Evolutionary conservation across 2,113 vertebrate genomes (phyloP), one percentile per base, ranked within the genome.

Genomic region (Phaetusa simplex): DNA sequence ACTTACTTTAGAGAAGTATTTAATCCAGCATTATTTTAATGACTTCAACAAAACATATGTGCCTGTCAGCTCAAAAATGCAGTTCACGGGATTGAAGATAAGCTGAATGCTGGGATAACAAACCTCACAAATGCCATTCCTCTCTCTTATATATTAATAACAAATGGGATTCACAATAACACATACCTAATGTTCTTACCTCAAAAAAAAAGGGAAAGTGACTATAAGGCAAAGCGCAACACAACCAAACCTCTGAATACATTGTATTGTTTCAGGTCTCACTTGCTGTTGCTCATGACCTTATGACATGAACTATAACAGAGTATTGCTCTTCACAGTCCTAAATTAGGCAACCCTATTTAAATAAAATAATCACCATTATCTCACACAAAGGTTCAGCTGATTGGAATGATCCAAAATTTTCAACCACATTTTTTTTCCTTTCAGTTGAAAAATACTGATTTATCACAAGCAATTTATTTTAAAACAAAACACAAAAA

Each of bases 1-100:
- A 96, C 86, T 97, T 93, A 74, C 53, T 97, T 97, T 96, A 87
- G 24, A 97, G 79, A 88, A 91, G 77, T 95, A 96, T 97, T 96
- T 91, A 97, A 95, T 93, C 77, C 79, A 90, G 34, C 50, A 95
- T 94, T 94, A 93, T 90, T 96, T 88, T 97, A 97, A 96, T 72
- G 90, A 94, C 65, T 96, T 93, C 73, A 92, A 81, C 38, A 95
- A 97, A 96, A 97, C 86, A 64, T 79, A 91, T 90, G 91, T 86
- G 65, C 26, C 89, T 83, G 43, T 90, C 24, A 1, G 23, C 55
- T 93, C 50, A 74, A 93, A 95, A 95, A 78, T 61, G 40, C 18
- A 43, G 15, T 77, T 87, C 66, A 73, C 3, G 2, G 61, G 69
- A 85, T 52, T 81, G n/a, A 72, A 14, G n/a, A 72, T 71, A 14